Percentiles rank a stretch among this genome's conserved stretches.
These are phyloP conservation scores for Euphydryas editha DNA, from an alignment of 2,888 invertebrate species.

Conservation along the genomic window DNA sequence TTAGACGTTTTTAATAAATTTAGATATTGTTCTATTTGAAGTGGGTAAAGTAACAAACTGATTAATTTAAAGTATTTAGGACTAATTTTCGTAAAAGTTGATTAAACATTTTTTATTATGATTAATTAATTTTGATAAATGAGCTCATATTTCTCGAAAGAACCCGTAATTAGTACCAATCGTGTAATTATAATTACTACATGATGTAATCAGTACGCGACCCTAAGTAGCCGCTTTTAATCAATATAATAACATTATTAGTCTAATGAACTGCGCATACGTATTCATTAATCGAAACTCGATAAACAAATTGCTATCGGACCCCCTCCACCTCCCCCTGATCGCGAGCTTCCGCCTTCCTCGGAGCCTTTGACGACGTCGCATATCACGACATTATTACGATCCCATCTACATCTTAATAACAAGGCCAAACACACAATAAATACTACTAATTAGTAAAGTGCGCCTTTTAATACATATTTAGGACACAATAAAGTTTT, in stretches of 20 bases:
- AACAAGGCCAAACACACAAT: constrained; percentile 11
- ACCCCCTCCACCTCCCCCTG: neutral
- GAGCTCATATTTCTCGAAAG: neutral
- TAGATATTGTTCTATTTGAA: too few species aligned
- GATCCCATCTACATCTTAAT: constrained; percentile 14
- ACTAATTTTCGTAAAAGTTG: neutral
- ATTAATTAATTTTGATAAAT: neutral
- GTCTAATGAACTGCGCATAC: constrained; percentile 23
- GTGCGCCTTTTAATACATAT: too few species aligned
- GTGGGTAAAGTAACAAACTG: too few species aligned
- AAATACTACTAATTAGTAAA: neutral
- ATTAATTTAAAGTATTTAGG: too few species aligned
- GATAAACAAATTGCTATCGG: constrained; percentile 29
- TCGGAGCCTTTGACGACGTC: constrained; percentile 17
- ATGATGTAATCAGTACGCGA: neutral
- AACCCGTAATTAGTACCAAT: neutral
- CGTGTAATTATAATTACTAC: neutral
- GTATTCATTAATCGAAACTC: constrained; percentile 28
- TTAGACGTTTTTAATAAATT: too few species aligned
- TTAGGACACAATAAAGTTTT: too few species aligned
- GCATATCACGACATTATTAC: constrained; percentile 26
- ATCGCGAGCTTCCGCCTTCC: neutral
- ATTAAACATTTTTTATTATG: too few species aligned
- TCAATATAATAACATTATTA: constrained; percentile 28
- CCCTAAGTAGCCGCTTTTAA: constrained; percentile 14